Evolutionary conservation across 1,140 invertebrate species (phyloP), one percentile per base, ranked within the genome.

Genomic region (Leptopilina boulardi): DNA sequence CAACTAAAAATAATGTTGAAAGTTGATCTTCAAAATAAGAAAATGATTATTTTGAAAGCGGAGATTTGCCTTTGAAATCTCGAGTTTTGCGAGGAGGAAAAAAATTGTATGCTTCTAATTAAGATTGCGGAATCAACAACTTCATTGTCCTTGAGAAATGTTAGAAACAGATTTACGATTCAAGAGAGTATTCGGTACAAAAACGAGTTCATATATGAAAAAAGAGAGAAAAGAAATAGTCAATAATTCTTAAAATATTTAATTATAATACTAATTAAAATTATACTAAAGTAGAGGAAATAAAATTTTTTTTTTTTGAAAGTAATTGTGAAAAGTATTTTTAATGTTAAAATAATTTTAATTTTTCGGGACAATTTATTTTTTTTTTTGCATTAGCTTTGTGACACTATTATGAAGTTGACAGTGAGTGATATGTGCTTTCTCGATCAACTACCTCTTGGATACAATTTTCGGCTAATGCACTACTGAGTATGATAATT

Each of bases 401-500:
- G 6, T 56, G 18, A 1, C 10, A 11, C 21, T 21, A 56, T 21
- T 23, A 66, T n/a, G 6, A 4, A 66, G 59, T 34, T 66, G 59
- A 66, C 59, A 66, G n/a, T 66, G 15, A 66, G 26, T 66, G 59
- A 30, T 66, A 66, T 2, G 6, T 34, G 23, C 15, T 30, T 30
- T 30, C 59, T 66, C 15, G 59, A 66, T 30, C 59, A 66, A 30
- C 26, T 34, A 15, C 59, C 26, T 66, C 59, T 66, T 30, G 59
- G 26, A 66, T 30, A 8, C 59, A 66, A 66, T 66, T 66, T 66
- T 66, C 59, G 59, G 59, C 26, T 66, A 66, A 66, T 66, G 26
- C 66, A 54, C 26, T 18, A 77, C 41, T 73, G 59, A 44, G 51
- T 59, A 73, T 75, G 71, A 70, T 78, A 80, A 80, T 77, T 77